Evolutionary conservation across 2,888 invertebrate species (phyloP), one percentile per base, ranked within the genome.

Genomic region (Blastobasis lacticolella): DNA sequence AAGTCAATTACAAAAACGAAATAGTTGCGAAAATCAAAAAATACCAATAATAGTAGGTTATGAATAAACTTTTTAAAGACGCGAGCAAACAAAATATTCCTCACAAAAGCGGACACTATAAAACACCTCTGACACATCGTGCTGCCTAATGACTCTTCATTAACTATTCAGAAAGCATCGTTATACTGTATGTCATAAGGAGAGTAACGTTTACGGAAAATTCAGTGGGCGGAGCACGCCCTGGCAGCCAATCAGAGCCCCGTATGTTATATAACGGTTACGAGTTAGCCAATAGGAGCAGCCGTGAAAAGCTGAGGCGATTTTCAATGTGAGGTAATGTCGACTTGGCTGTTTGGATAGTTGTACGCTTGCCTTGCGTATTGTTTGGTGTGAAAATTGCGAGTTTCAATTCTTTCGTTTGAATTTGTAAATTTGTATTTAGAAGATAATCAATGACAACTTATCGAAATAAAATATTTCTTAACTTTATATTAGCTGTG

Each of bases 71-170:
- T 23, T 23, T 23, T 23, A 23, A 2, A 23, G 23, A 23, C 2
- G 23, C 23, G 23, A 23, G 23, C 3, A 23, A 23, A 23, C 23
- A 23, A 23, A 23, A 23, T 23, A 23, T 23, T 23, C 23, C 9
- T 42, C 42, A 41, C n/a, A 42, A 51, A 51, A 59, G 48, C 46
- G 9, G 46, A 44, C 55, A 52, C 51, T 37, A 52, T 57, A 68
- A 72, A 71, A 53, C 50, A 64, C 64, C 64, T 48, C 50, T 44
- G 55, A 53, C 60, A 51, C 57, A 53, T n/a, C 52, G 58, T 48
- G 53, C 50, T 43, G 50, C 51, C 57, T 81, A 83, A 84, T 84
- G 76, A 73, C 74, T 72, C 72, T 76, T 77, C 78, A 79, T 86
- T 73, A 85, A 75, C 60, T 65, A 83, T 84, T 80, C 75, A 82